Evolutionary conservation across 1,140 invertebrate genomes (phyloP).

Genomic region (Zaprionus camerounensis): DNA sequence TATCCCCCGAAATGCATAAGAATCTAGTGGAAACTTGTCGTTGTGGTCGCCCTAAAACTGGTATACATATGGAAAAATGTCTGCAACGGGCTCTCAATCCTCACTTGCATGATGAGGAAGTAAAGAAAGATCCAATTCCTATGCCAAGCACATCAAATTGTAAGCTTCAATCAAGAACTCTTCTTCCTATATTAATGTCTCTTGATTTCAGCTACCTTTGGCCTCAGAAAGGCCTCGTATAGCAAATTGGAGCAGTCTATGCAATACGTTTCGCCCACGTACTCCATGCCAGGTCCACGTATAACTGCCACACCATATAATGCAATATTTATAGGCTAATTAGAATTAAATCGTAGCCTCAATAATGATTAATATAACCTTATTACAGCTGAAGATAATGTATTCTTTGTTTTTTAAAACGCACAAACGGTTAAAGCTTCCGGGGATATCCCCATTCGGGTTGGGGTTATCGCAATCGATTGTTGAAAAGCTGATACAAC

Average conservation of each 20-base stretch:
- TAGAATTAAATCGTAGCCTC: background rate
- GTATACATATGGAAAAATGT: conserved; percentile 70
- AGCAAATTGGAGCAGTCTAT: conserved; percentile 72
- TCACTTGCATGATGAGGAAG: conserved; percentile 18
- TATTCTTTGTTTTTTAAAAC: conserved; percentile 2
- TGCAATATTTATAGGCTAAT: conserved; percentile 70
- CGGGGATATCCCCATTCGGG: conserved; percentile 25
- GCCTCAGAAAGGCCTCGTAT: conserved; percentile 44
- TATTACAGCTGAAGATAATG: conserved; percentile 1
- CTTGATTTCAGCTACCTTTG: conserved; percentile 63
- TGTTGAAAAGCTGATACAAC: conserved; percentile 12
- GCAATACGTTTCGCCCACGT: conserved; percentile 71
- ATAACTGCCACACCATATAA: conserved; percentile 72
- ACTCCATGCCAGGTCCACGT: conserved; percentile 72
- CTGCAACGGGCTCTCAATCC: conserved; percentile 66
- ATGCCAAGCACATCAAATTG: conserved; percentile 74
- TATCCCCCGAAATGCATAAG: conserved; percentile 74
- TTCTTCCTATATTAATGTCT: background rate
- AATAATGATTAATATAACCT: background rate
- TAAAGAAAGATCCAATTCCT: background rate
- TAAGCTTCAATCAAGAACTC: conserved; percentile 23
- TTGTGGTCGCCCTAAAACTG: conserved; percentile 64
- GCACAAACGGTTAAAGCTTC: background rate
- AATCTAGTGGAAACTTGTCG: conserved; percentile 66
- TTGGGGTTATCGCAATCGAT: conserved; percentile 34